Evolutionary conservation across 2,888 invertebrate species (phyloP).

Genomic region (Apamea sordens): DNA sequence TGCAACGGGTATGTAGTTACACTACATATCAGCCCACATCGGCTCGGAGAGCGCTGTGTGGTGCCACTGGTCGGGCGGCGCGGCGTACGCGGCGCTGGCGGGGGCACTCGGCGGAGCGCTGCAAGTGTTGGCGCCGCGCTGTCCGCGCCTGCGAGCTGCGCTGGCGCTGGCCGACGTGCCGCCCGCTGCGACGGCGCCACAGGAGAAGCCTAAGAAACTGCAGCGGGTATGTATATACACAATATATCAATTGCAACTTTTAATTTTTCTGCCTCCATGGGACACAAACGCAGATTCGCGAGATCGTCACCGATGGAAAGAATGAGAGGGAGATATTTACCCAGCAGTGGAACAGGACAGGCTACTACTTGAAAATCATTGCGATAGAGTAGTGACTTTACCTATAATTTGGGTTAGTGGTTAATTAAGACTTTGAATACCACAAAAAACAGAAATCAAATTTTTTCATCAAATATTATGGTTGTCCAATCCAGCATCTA

Average conservation of each 20-base stretch:
- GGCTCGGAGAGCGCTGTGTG: slow-evolving; percentile 93
- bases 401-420: too few relatives aligned
- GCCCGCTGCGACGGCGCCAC: slow-evolving; percentile 75
- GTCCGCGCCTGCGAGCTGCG: slow-evolving; percentile 88
- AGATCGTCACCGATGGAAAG: neutral
- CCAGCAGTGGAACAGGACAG: too few relatives aligned
- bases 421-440: neutral
- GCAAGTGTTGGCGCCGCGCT: slow-evolving; percentile 94
- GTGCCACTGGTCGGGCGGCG: slow-evolving; percentile 94
- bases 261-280: neutral
- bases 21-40: too few relatives aligned
- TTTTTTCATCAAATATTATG: neutral
- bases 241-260: too few relatives aligned
- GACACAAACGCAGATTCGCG: neutral
- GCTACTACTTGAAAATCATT: neutral
- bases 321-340: too few relatives aligned
- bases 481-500: slow-evolving; percentile 92
- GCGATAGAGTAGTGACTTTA: too few relatives aligned
- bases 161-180: slow-evolving; percentile 92
- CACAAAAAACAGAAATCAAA: too few relatives aligned
- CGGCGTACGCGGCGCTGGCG: slow-evolving; percentile 90
- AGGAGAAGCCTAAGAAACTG: slow-evolving; percentile 92
- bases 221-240: slow-evolving; percentile 91
- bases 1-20: too few relatives aligned
- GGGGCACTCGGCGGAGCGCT: slow-evolving; percentile 84